phyloP scores from a whole-genome alignment of 30 jellyfish, hydroid and myxozoan species.

The Nemopilema nomurai region DNA sequence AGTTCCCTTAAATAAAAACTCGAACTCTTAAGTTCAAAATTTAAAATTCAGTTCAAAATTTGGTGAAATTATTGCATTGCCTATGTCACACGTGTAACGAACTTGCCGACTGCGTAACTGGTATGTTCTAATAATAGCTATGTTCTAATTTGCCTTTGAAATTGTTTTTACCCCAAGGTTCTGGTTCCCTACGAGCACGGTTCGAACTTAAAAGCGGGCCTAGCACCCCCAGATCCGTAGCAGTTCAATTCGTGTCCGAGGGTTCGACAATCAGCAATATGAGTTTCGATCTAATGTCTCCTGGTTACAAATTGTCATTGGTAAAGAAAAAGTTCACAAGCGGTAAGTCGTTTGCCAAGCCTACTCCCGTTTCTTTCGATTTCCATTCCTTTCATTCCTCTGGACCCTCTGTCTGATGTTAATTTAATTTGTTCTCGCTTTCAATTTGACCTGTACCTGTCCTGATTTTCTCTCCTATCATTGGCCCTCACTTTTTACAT shows the following conservation, averaged over 20 bases:
- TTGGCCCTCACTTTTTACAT: too few species aligned
- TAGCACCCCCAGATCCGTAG: conserved; percentile 86
- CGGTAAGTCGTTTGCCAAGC: conserved; percentile 63
- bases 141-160: neutral
- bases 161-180: conserved; percentile 37
- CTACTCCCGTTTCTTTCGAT: neutral
- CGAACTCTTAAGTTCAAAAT: too few species aligned
- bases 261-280: conserved; percentile 84
- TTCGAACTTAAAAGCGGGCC: conserved; percentile 93
- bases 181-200: conserved; percentile 93
- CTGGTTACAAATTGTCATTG: conserved; percentile 85
- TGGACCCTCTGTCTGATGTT: too few species aligned
- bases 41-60: neutral
- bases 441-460: too few species aligned
- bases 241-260: conserved; percentile 90
- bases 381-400: too few species aligned
- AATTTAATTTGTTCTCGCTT: too few species aligned
- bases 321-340: conserved; percentile 84
- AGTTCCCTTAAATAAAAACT: neutral
- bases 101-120: too few species aligned
- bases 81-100: too few species aligned
- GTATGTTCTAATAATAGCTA: too few species aligned
- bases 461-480: too few species aligned
- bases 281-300: conserved; percentile 80
- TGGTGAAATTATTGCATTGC: neutral